Evolutionary conservation across 2,113 vertebrate species (phyloP), one percentile per base, ranked within the genome.

Genomic region (Axis porcinus): DNA sequence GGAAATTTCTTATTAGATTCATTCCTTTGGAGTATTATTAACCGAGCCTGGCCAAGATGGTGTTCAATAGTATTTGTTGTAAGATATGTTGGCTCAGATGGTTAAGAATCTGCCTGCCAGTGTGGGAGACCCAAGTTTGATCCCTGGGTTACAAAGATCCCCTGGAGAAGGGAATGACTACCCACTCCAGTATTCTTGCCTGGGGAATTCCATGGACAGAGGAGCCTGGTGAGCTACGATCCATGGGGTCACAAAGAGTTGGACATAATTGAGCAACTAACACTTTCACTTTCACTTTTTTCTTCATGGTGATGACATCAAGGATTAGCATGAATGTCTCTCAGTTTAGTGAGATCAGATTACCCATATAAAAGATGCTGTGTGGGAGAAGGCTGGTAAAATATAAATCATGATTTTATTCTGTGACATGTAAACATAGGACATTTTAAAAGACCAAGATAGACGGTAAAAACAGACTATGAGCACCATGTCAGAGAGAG

Each of bases 331-430:
- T 81, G 52, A 57, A 79, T 93, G 55, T 91, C 81, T 83, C 58
- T 86, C 54, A 92, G 47, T 86, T 58, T 85, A 96, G 94, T 81
- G 36, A 96, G 55, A 62, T 93, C 57, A 52, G 33, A 19, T 96
- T 88, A 82, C 62, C 4, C 83, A 89, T 64, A 45, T 78, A 74
- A 92, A 91, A 78, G 47, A 86, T 81, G 16, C 64, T 91, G 25
- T 11, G 43, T 52, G 55, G 47, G 40, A n/a, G 62, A 67, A 89
- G 52, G 40, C 27, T 91, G 67, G 50, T 91, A 93, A 93, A 96
- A 82, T 96, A 86, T 54, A 40, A 70, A 60, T 58, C 47, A 85
- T 83, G 33, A 36, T 92, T 97, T 97, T 96, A 94, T 93, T 91
- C 79, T 67, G 36, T 83, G 83, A 70, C 47, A 92, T 88, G 67